Conservation (phyloP, 2,888 invertebrate genomes). For the Hemistola chrysoprasaria region DNA sequence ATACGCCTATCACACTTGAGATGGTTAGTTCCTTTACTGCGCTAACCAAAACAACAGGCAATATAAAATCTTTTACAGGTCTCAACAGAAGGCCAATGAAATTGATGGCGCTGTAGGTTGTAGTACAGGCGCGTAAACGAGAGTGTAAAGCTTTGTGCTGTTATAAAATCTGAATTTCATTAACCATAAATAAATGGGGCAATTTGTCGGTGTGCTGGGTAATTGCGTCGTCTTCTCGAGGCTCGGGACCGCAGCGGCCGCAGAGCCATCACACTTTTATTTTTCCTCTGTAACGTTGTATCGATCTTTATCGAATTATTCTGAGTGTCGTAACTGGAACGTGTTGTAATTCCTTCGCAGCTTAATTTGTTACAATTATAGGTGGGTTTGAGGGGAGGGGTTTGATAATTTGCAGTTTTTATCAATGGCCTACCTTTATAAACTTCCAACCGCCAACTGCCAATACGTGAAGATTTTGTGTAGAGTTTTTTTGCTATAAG, state of each 20-base stretch:
- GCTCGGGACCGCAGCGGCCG: too few relatives aligned
- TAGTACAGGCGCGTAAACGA: conserved; percentile 54
- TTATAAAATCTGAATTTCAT: conserved; percentile 66
- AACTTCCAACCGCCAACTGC: too few relatives aligned
- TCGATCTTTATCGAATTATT: conserved; percentile 22
- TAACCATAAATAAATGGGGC: conserved; percentile 60
- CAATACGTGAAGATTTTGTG: too few relatives aligned
- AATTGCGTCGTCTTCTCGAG: too few relatives aligned
- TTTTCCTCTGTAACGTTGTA: conserved; percentile 10
- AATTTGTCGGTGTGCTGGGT: conserved; percentile 43
- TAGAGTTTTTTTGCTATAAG: too few relatives aligned
- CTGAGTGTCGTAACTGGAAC: conserved; percentile 13
- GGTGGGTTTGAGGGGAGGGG: conserved; percentile 3
- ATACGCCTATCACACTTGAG: too few relatives aligned
- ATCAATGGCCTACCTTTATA: too few relatives aligned
- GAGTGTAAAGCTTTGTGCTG: conserved; percentile 50
- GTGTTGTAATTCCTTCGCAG: conserved; percentile 14
- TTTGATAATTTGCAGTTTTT: too few relatives aligned
- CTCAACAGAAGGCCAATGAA: conserved; percentile 36
- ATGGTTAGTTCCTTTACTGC: too few relatives aligned
- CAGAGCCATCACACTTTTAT: conserved; percentile 10
- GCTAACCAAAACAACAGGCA: not conserved
- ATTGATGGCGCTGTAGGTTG: conserved; percentile 51
- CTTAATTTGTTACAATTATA: conserved; percentile 15
- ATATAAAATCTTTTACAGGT: conserved; percentile 40